Conservation (phyloP, 2,797 vertebrate species). For the Eulemur rubriventer region DNA sequence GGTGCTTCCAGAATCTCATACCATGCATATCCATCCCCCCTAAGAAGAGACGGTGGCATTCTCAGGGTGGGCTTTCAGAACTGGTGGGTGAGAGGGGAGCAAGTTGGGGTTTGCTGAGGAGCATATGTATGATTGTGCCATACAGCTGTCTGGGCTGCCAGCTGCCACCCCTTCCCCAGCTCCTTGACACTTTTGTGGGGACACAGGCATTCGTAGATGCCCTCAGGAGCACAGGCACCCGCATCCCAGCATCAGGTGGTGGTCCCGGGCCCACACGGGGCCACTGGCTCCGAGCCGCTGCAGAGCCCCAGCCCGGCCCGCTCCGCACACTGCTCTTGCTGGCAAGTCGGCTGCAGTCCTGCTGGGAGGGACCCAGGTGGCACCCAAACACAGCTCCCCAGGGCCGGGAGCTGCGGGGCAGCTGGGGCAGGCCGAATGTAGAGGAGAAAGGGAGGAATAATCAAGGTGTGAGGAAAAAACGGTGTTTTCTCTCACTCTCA, state of each 20-base stretch:
- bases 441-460: background rate
- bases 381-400: background rate
- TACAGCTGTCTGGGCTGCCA: background rate
- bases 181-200: background rate
- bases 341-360: background rate
- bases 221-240: background rate
- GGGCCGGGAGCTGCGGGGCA: background rate
- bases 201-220: too few species aligned
- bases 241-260: background rate
- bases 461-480: background rate
- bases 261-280: fast-evolving
- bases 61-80: background rate
- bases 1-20: background rate
- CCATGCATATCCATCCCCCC: background rate
- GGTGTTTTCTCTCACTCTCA: background rate
- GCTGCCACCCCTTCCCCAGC: background rate
- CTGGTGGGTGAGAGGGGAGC: background rate
- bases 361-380: background rate
- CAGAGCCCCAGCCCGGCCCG: background rate
- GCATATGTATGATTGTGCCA: background rate
- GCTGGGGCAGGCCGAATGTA: too few species aligned
- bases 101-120: background rate
- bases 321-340: background rate
- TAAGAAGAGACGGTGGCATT: background rate
- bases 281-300: background rate